These are phyloP conservation scores for Apantesis nais DNA, from an alignment of 2,888 invertebrate species.

Conservation along the genomic window DNA sequence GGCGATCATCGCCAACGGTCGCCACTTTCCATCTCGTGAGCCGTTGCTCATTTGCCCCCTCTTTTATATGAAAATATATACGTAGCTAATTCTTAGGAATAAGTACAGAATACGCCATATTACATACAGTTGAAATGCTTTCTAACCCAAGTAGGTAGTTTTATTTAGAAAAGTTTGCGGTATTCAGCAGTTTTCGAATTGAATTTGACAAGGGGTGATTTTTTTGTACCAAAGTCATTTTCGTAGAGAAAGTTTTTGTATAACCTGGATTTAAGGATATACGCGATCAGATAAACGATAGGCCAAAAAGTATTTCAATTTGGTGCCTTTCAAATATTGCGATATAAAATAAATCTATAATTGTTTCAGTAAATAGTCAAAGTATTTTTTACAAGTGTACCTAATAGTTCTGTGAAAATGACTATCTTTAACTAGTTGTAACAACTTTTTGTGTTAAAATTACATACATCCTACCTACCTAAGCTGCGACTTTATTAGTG, in stretches of 20 bases:
- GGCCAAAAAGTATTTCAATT: constrained; percentile 51
- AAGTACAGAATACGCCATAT: constrained; percentile 22
- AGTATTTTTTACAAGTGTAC: background rate
- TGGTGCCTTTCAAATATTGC: constrained; percentile 32
- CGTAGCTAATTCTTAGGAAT: constrained; percentile 20
- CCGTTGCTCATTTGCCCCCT: too few relatives aligned
- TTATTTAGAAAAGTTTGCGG: constrained; percentile 55
- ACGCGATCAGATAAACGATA: constrained; percentile 54
- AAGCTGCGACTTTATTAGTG: too few relatives aligned
- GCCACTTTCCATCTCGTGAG: too few relatives aligned
- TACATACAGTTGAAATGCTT: constrained; percentile 43
- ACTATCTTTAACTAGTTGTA: background rate
- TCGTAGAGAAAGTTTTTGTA: constrained; percentile 55
- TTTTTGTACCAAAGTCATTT: constrained; percentile 63
- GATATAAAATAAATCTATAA: constrained; percentile 15
- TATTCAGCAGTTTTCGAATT: constrained; percentile 59
- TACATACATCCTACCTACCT: background rate
- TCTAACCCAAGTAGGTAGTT: constrained; percentile 54
- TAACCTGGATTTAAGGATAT: constrained; percentile 59
- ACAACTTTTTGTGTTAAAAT: background rate
- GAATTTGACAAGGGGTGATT: constrained; percentile 68
- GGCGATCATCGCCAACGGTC: too few relatives aligned
- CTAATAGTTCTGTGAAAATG: background rate
- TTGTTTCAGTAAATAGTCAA: constrained; percentile 1
- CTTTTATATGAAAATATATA: too few relatives aligned